Evolutionary conservation across 2,113 vertebrate genomes (phyloP).

Genomic region (Catharus fuscescens): DNA sequence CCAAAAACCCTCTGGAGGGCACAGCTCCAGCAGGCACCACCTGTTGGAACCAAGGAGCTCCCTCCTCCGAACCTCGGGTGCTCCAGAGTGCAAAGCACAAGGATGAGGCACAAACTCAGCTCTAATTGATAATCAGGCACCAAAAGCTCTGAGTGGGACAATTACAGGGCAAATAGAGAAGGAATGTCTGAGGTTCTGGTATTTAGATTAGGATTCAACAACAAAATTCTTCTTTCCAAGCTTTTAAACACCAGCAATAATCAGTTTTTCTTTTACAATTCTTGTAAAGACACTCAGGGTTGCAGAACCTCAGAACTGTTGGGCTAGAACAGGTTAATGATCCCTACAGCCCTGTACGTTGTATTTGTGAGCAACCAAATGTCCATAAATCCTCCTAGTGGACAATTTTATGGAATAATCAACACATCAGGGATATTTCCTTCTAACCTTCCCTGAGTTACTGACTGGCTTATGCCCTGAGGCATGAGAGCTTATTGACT

Average conservation of each 20-base stretch:
- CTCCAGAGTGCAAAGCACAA: neutral
- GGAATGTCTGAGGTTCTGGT: neutral
- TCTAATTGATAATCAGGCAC: neutral
- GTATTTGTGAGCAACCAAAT: constrained; percentile 25
- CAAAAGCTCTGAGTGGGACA: neutral
- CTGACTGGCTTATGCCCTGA: constrained; percentile 30
- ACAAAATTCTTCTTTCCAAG: neutral
- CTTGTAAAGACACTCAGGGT: neutral
- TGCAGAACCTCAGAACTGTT: neutral
- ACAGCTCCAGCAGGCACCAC: neutral
- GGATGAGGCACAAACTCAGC: neutral
- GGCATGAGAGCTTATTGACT: constrained; percentile 49
- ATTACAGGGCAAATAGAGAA: neutral
- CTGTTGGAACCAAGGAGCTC: neutral
- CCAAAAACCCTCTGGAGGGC: neutral
- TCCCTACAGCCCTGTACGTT: constrained; percentile 32
- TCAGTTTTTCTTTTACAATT: neutral
- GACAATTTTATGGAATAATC: constrained; percentile 62
- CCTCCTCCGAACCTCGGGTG: neutral
- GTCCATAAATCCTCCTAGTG: constrained; percentile 60
- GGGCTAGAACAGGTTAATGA: constrained; percentile 52
- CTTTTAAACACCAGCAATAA: neutral
- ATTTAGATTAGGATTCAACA: neutral
- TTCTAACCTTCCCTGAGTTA: constrained; percentile 15
- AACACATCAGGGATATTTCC: constrained; percentile 52